These are phyloP conservation scores for Penaeus japonicus DNA, from an alignment of 1,140 invertebrate species.

Conservation along the genomic window DNA sequence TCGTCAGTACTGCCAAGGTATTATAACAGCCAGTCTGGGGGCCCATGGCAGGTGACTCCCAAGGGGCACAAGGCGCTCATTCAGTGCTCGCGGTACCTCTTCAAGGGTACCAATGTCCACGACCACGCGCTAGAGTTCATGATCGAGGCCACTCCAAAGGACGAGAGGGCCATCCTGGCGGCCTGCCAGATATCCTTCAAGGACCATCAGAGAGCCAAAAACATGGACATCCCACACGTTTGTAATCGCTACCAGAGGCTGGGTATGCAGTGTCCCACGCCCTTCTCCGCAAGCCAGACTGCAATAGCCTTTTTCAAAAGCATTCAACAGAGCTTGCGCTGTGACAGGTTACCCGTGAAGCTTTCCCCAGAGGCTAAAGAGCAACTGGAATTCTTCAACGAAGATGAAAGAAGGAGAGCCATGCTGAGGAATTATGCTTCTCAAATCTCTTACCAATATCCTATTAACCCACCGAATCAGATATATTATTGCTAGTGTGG, in stretches of 20 bases:
- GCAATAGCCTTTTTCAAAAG: neutral
- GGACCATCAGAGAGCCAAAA: conserved; percentile 16
- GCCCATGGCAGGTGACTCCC: neutral
- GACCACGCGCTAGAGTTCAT: conserved; percentile 25
- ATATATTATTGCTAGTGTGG: no score
- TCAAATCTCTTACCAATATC: no score
- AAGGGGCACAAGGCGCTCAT: conserved; percentile 15
- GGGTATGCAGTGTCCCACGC: conserved; percentile 10
- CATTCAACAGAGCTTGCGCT: neutral
- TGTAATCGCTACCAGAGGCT: conserved; percentile 32
- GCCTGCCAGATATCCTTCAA: conserved; percentile 30
- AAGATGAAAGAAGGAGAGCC: no score
- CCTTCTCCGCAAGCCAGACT: neutral
- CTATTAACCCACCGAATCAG: no score
- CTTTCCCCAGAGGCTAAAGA: neutral
- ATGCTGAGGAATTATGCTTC: no score
- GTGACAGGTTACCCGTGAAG: neutral
- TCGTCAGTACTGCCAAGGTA: conserved; percentile 9
- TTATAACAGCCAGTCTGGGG: neutral
- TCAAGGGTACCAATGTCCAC: conserved; percentile 3
- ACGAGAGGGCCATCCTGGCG: conserved; percentile 27
- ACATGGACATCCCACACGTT: neutral
- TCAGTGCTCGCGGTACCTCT: conserved; percentile 16
- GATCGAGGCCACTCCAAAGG: neutral
- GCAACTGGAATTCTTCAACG: no score